These are phyloP conservation scores for Hydriomena furcata DNA, from an alignment of 2,888 invertebrate genomes.

Conservation along the genomic window DNA sequence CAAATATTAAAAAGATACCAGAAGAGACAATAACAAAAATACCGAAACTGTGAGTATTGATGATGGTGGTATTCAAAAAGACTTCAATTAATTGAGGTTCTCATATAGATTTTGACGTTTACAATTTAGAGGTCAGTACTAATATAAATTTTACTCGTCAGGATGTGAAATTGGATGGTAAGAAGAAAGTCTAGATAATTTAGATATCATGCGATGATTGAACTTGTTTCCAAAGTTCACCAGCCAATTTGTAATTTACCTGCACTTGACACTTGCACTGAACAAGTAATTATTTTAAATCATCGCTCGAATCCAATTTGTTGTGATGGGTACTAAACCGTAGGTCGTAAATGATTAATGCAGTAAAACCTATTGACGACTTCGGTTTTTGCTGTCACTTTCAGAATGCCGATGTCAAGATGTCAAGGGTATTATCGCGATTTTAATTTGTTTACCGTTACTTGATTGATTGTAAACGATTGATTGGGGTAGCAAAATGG, in stretches of 20 bases:
- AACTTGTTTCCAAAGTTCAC: too few relatives aligned
- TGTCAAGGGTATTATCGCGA: constrained; percentile 34
- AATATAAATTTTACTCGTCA: too few relatives aligned
- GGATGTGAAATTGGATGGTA: too few relatives aligned
- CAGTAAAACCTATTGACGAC: constrained; percentile 24
- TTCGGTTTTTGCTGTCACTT: constrained; percentile 33
- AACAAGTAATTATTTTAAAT: constrained; percentile 19
- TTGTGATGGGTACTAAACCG: constrained; percentile 22
- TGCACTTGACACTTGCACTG: constrained; percentile 4
- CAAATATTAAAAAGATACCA: too few relatives aligned
- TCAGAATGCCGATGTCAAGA: constrained; percentile 33
- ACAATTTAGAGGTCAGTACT: too few relatives aligned
- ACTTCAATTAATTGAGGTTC: too few relatives aligned
- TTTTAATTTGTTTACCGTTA: constrained; percentile 29
- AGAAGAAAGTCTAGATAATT: too few relatives aligned
- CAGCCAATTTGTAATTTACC: constrained; percentile 1
- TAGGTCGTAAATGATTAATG: constrained; percentile 28
- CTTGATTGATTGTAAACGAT: constrained; percentile 26
- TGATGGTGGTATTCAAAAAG: too few relatives aligned
- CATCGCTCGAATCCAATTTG: constrained; percentile 29
- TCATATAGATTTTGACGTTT: too few relatives aligned
- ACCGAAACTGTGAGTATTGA: too few relatives aligned
- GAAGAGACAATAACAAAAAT: not conserved
- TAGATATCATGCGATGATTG: too few relatives aligned
- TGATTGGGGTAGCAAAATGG: constrained; percentile 20